These are phyloP conservation scores for Montipora capitata DNA, from an alignment of 92 coral and sea anemone genomes.

Conservation along the genomic window DNA sequence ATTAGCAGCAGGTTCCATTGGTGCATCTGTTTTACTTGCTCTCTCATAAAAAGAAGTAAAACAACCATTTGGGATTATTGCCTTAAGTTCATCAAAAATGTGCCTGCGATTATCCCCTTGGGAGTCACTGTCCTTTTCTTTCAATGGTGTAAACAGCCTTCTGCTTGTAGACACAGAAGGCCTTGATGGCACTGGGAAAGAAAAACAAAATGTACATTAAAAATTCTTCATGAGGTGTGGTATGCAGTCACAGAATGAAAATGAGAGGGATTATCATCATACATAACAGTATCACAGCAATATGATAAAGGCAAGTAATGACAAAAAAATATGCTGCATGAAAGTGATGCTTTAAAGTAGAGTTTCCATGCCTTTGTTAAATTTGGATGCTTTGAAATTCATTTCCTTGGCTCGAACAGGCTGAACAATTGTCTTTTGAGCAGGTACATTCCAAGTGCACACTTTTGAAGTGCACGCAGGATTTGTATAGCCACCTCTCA, in stretches of 20 bases:
- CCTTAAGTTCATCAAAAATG: too few species aligned
- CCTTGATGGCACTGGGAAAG: conserved; percentile 5
- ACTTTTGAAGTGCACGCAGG: conserved; percentile 62
- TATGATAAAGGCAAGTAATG: too few species aligned
- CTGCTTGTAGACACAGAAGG: conserved; percentile 10
- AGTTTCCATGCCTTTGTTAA: conserved; percentile 22
- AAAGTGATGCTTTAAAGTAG: background rate
- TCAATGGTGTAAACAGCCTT: background rate
- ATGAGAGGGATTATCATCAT: background rate
- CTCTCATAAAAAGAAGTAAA: background rate
- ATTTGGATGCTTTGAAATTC: conserved; percentile 47
- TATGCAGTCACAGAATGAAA: background rate
- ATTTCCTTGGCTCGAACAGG: conserved; percentile 42
- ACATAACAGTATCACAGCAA: too few species aligned
- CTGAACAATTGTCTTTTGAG: conserved; percentile 45
- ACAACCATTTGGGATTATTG: too few species aligned
- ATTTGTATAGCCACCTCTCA: conserved; percentile 13
- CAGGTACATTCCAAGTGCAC: conserved; percentile 63
- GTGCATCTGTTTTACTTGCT: background rate
- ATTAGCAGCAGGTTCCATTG: background rate
- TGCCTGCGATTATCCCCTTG: background rate
- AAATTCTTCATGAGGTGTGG: background rate
- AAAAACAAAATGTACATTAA: background rate
- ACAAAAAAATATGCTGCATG: background rate
- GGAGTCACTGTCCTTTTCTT: conserved; percentile 3